Evolutionary conservation across 2,888 invertebrate species (phyloP).

Genomic region (Drosophila mulleri): DNA sequence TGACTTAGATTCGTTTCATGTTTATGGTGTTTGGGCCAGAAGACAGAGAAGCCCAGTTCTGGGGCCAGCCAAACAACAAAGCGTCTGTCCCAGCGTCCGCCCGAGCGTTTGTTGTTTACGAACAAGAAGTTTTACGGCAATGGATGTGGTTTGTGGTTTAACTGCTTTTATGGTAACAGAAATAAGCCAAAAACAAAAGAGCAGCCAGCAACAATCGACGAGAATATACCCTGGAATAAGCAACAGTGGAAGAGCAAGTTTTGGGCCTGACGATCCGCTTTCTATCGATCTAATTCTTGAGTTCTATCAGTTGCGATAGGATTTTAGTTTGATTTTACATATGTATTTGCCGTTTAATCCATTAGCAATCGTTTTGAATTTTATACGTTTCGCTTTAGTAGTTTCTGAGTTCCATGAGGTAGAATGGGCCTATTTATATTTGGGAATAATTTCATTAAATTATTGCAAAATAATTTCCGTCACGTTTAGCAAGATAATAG

Average conservation of each 20-base stretch:
- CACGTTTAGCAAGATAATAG: background rate
- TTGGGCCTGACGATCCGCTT: no score
- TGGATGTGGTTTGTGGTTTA: slow-evolving; percentile 82
- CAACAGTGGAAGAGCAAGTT: background rate
- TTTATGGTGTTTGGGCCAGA: slow-evolving; percentile 77
- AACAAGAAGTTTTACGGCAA: slow-evolving; percentile 79
- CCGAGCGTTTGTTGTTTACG: slow-evolving; percentile 62
- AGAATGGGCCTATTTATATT: background rate
- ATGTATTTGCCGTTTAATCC: no score
- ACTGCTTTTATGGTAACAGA: slow-evolving; percentile 78
- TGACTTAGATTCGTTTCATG: slow-evolving; percentile 80
- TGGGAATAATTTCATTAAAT: background rate
- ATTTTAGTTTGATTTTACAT: background rate
- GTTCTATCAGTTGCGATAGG: background rate
- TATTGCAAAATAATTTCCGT: background rate
- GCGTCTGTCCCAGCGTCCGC: slow-evolving; percentile 63
- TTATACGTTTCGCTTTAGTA: background rate
- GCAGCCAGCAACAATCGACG: background rate
- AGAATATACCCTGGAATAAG: slow-evolving; percentile 8
- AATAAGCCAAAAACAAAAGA: slow-evolving; percentile 35
- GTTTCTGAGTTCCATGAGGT: background rate
- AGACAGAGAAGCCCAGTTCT: slow-evolving; percentile 61
- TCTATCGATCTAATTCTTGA: background rate
- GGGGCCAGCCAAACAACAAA: slow-evolving; percentile 80
- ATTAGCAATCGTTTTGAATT: no score